Conservation (phyloP, 2,888 invertebrate genomes). For the Latrodectus elegans region DNA sequence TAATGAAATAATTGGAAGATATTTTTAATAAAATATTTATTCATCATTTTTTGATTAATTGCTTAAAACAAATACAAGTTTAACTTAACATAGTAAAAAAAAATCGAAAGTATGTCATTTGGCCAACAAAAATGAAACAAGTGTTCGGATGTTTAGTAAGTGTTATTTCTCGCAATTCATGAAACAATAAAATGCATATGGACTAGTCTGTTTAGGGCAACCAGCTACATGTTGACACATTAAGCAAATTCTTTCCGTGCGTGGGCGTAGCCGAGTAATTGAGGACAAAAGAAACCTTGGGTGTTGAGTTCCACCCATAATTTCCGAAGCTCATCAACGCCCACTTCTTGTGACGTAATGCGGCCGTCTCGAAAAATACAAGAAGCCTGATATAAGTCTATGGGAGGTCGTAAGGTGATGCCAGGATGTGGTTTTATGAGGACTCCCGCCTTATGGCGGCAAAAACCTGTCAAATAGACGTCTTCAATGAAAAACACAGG, state of each 20-base stretch:
- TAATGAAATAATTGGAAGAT: too few relatives aligned
- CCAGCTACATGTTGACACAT: not conserved
- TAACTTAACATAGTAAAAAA: too few relatives aligned
- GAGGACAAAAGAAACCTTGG: conserved; percentile 71
- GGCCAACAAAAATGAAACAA: too few relatives aligned
- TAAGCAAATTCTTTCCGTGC: not conserved
- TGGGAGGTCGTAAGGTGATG: conserved; percentile 69
- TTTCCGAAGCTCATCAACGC: conserved; percentile 63
- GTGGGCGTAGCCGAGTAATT: conserved; percentile 41
- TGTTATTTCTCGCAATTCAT: conserved; percentile 8
- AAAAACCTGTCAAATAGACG: conserved; percentile 72
- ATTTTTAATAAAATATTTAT: too few relatives aligned
- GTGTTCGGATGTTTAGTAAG: too few relatives aligned
- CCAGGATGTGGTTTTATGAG: conserved; percentile 66
- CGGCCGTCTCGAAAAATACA: conserved; percentile 70
- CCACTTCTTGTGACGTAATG: conserved; percentile 71
- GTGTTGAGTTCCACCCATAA: conserved; percentile 72
- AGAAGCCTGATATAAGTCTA: conserved; percentile 49
- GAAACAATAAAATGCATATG: not conserved
- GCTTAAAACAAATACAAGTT: too few relatives aligned
- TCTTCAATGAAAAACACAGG: conserved; percentile 72
- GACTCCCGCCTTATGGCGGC: conserved; percentile 71
- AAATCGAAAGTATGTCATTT: too few relatives aligned
- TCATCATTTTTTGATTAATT: too few relatives aligned
- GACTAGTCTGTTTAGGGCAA: not conserved